These are phyloP conservation scores for Cyphomyrus plagiostoma DNA, from an alignment of 2,113 vertebrate genomes.

Conservation along the genomic window DNA sequence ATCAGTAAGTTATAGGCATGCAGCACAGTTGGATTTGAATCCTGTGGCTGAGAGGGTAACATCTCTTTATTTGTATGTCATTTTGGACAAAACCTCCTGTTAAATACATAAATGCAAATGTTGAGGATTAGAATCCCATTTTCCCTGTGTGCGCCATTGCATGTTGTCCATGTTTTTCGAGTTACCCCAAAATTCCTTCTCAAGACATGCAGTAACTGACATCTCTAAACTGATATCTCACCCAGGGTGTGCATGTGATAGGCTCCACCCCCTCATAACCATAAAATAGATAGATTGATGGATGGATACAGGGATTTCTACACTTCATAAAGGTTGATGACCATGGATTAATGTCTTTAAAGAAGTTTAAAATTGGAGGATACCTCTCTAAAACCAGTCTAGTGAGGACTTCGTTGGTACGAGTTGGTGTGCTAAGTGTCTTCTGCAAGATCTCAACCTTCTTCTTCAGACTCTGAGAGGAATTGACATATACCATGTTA, in stretches of 20 bases:
- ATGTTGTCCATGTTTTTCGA: not conserved
- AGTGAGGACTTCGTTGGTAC: conserved; percentile 77
- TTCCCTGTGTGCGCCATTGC: not conserved
- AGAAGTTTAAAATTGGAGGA: not conserved
- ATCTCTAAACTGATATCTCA: not conserved
- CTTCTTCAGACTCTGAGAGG: conserved; percentile 81
- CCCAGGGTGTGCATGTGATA: not conserved
- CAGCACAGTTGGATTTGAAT: not conserved
- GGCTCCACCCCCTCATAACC: not conserved
- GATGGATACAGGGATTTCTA: not conserved
- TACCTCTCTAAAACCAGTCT: conserved; percentile 89
- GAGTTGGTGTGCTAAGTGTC: conserved; percentile 79
- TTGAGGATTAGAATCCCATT: not conserved
- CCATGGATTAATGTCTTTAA: not conserved
- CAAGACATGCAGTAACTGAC: not conserved
- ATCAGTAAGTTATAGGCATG: not conserved
- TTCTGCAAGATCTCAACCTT: conserved; percentile 86
- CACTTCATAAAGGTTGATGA: not conserved
- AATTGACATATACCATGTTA: not conserved
- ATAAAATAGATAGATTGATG: not conserved
- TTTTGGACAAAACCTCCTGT: not conserved
- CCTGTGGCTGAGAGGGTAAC: not conserved
- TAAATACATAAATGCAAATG: not conserved
- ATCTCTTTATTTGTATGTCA: not conserved
- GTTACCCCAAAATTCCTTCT: not conserved